A percentile compares a stretch with the other conserved stretches of the same genome.
These are phyloP conservation scores for Parasteatoda tepidariorum DNA, from an alignment of 1,140 invertebrate species.

Conservation along the genomic window DNA sequence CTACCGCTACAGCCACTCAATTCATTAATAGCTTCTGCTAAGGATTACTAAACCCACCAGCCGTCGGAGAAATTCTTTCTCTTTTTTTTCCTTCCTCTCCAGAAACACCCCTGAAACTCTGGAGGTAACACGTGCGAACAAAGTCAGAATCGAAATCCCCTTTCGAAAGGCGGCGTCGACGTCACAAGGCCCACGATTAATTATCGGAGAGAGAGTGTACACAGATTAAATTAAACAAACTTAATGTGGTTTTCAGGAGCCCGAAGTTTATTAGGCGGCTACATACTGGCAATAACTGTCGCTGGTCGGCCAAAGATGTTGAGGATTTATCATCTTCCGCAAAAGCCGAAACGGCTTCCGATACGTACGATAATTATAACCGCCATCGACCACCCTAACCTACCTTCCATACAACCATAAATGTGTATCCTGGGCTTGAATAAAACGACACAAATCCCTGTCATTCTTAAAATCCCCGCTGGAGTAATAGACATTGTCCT, in stretches of 20 bases:
- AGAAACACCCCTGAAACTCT: background rate
- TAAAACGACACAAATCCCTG: conserved; percentile 44
- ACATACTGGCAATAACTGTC: conserved; percentile 37
- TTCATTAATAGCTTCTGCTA: background rate
- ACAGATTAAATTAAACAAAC: conserved; percentile 57
- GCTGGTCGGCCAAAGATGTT: conserved; percentile 6
- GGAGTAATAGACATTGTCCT: background rate
- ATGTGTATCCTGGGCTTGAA: conserved; percentile 17
- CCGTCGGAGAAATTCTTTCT: background rate
- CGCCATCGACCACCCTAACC: conserved; percentile 12
- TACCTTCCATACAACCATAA: conserved; percentile 18
- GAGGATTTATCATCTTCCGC: conserved; percentile 42
- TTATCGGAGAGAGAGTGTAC: conserved; percentile 19
- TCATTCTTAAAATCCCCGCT: background rate
- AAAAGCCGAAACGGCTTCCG: conserved; percentile 52
- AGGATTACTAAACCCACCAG: background rate
- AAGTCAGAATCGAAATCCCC: background rate
- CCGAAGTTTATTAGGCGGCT: conserved; percentile 36
- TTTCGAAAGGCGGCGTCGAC: background rate
- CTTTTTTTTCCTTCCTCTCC: too few species aligned
- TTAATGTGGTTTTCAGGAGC: conserved; percentile 47
- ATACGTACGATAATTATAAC: conserved; percentile 53
- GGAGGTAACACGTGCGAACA: background rate
- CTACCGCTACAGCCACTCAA: background rate
- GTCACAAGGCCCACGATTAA: conserved; percentile 26